A percentile compares a stretch with the other conserved stretches of the same genome.
phyloP scores from a whole-genome alignment of 2,113 vertebrate species.

The Hypanus sabinus region DNA sequence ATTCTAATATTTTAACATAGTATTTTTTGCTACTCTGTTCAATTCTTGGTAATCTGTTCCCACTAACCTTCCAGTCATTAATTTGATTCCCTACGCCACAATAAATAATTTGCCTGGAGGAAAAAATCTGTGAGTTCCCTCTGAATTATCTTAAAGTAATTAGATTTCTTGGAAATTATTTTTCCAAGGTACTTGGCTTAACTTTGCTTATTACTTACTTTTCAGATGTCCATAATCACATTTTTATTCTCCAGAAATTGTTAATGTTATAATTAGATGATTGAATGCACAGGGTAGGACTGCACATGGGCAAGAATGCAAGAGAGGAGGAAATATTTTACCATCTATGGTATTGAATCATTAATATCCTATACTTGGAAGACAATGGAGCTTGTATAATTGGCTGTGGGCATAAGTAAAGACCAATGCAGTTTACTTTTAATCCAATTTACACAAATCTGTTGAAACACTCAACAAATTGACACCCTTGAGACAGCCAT shows the following conservation, averaged over 20 bases:
- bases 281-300: background rate
- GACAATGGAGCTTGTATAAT: no score
- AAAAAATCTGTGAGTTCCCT: background rate
- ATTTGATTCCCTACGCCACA: background rate
- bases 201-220: background rate
- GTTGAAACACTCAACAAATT: background rate
- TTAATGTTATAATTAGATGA: background rate
- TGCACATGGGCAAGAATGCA: background rate
- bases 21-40: background rate
- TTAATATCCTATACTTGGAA: no score
- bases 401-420: no score
- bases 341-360: no score
- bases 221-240: background rate
- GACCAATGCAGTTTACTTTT: background rate
- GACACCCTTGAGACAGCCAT: no score
- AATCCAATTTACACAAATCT: background rate
- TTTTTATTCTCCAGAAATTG: background rate
- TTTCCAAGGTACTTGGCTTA: background rate
- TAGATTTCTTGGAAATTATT: background rate
- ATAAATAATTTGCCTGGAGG: background rate
- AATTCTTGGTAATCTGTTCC: background rate
- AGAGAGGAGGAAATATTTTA: background rate
- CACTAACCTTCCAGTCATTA: background rate
- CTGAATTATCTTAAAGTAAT: background rate
- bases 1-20: background rate